Evolutionary conservation across 2,888 invertebrate species (phyloP), one percentile per base, ranked within the genome.

Genomic region (Camptogramma bilineatum): DNA sequence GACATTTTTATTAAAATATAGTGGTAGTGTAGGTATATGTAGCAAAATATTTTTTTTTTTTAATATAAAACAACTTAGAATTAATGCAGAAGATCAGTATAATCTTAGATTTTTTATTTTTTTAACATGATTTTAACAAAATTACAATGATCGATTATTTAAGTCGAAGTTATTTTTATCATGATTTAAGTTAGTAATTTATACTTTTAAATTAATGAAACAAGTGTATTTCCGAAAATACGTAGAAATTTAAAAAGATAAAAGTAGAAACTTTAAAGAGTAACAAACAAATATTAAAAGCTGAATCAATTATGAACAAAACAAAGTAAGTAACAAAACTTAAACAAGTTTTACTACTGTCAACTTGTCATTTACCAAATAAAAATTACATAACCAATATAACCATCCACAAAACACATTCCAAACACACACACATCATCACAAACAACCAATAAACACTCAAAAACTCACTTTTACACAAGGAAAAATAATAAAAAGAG

Each of bases 291-390:
- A 24, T 24, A 4, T 7, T 7, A 28, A 28, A 28, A 28, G 28
- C 28, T 28, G 28, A 28, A 28, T 28, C 28, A 28, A 28, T 28
- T 28, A 7, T 8, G 28, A 60, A 16, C 21, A 39, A 39, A 39
- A 13, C 34, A 39, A 39, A 39, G 4, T 28, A 8, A 28, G 8
- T 39, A 39, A 13, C 34, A 13, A 39, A 10, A 13, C 34, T 7
- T 13, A 39, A 39, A 39, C 34, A 10, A 39, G 34, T 39, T 39
- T 39, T 48, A 28, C 61, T 28, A 44, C 62, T 46, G 54, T 50
- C 53, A 53, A 24, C 34, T 13, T 39, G 28, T 28, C 28, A 7
- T 28, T 21, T 3, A 28, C 28, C 4, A 28, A 4, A 28, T 13
- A 13, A 39, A 9, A 34, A 34, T 39, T 39, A 39, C 34, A 4